A percentile compares a stretch with the other conserved stretches of the same genome.
phyloP scores from a whole-genome alignment of 2,113 vertebrate genomes.

The Cinclus mexicanus region DNA sequence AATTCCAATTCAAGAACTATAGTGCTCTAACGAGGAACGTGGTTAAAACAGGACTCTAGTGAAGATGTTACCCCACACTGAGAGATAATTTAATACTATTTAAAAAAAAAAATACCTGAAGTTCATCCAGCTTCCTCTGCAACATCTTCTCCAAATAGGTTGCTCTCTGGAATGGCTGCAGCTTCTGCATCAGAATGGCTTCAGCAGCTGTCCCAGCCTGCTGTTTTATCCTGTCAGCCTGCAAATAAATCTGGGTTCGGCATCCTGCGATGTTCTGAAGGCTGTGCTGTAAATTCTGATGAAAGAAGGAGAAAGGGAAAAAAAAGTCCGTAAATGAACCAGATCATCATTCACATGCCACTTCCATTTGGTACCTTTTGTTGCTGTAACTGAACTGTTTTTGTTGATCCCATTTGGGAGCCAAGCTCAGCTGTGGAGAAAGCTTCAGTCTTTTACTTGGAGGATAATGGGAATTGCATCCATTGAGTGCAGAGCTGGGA shows the following conservation, averaged over 20 bases:
- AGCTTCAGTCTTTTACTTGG: neutral
- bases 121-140: constrained; percentile 68
- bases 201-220: constrained; percentile 64
- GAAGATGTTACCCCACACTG: neutral
- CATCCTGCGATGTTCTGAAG: constrained; percentile 66
- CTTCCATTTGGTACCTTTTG: neutral
- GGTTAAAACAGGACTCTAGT: neutral
- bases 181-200: constrained; percentile 71
- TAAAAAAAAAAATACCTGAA: constrained; percentile 75
- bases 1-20: neutral
- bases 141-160: constrained; percentile 75
- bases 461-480: neutral
- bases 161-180: constrained; percentile 74
- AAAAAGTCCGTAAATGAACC: neutral
- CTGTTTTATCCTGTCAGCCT: constrained; percentile 71
- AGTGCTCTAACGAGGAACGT: neutral
- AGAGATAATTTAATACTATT: neutral
- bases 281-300: constrained; percentile 75
- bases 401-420: neutral
- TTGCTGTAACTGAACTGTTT: constrained; percentile 35
- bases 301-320: neutral
- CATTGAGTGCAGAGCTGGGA: neutral
- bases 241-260: constrained; percentile 67
- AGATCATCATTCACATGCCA: neutral
- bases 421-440: neutral